Conservation (phyloP, 2,797 vertebrate genomes). For the Acrossocheilus wenchowensis region DNA sequence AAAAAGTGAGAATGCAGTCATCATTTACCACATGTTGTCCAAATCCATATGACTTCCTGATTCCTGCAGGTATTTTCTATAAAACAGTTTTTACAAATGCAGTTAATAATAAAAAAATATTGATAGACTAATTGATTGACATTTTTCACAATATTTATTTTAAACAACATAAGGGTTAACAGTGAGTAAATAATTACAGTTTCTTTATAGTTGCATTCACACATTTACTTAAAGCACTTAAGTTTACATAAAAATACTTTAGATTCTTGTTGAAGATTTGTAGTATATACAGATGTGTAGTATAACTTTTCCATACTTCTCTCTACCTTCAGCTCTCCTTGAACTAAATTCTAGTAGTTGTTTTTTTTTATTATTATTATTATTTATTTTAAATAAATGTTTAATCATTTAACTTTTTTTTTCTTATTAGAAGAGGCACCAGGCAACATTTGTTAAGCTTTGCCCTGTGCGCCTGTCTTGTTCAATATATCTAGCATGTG, state of each 20-base stretch:
- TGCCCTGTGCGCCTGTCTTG: slow-evolving; percentile 14
- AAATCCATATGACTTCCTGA: not conserved
- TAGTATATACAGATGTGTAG: not conserved
- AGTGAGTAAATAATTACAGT: not conserved
- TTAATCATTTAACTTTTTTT: not conserved
- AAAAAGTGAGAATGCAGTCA: not conserved
- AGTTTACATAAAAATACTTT: not conserved
- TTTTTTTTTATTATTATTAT: not conserved
- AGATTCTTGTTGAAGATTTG: not conserved
- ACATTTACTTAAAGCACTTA: not conserved
- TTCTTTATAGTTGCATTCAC: not conserved
- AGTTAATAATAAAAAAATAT: not conserved
- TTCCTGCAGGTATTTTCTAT: not conserved
- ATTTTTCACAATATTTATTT: not conserved
- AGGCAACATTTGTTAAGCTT: slow-evolving; percentile 29
- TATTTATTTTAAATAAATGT: slow-evolving; percentile 5
- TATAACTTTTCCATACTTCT: no score
- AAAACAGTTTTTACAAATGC: not conserved
- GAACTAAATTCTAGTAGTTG: not conserved
- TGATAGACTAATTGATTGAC: not conserved
- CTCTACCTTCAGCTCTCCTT: not conserved
- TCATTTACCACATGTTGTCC: not conserved
- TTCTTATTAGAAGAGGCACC: slow-evolving; percentile 33
- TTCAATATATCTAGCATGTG: slow-evolving; percentile 30
- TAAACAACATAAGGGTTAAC: not conserved